Evolutionary conservation across 1,140 invertebrate species (phyloP), one percentile per base, ranked within the genome.

Genomic region (Diploscapter pachys): DNA sequence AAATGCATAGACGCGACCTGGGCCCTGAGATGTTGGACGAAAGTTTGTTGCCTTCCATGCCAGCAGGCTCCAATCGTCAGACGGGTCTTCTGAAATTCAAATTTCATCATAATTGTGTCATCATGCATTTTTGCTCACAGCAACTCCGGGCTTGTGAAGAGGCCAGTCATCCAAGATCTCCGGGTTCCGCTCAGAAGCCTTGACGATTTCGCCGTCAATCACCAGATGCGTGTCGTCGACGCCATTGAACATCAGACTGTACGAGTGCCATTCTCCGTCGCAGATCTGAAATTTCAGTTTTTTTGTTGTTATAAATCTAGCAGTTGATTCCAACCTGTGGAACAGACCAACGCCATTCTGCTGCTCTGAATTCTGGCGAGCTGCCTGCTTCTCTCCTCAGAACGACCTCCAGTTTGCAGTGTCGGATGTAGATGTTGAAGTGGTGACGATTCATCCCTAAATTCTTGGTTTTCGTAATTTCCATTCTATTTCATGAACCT

Each of bases 91-190:
- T 31, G 31, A 31, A 31, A 31, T 31, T 31, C 0, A 31, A 31
- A 31, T 31, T 81, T 63, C 69, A 76, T 11, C 53, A 49, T 48
- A 9, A 11, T 9, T 53, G 3, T n/a, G 4, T n/a, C 9, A 4
- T 3, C n/a, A 48, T 54, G 82, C 81, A 76, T 63, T 62, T 61
- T 54, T 53, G 62, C 73, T 31, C 31, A 31, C 31, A 31, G 95
- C 90, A 8, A 91, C 93, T 77, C 94, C 93, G 0, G 94, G 93
- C 49, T 93, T 92, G 86, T 99, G 96, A 9, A 99, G 88, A n/a
- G 96, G 95, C 96, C 96, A 99, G 87, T 99, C 96, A 87, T 99
- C 96, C 83, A 99, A 94, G 52, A 98, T 93, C 86, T 98, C 95
- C 0, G 94, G 93, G 81, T 85, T 86, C 4, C 79, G 71, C 13